A percentile compares a stretch with the other conserved stretches of the same genome.
Conservation (phyloP, 1,140 invertebrate genomes). For the Anoplolepis gracilipes region DNA sequence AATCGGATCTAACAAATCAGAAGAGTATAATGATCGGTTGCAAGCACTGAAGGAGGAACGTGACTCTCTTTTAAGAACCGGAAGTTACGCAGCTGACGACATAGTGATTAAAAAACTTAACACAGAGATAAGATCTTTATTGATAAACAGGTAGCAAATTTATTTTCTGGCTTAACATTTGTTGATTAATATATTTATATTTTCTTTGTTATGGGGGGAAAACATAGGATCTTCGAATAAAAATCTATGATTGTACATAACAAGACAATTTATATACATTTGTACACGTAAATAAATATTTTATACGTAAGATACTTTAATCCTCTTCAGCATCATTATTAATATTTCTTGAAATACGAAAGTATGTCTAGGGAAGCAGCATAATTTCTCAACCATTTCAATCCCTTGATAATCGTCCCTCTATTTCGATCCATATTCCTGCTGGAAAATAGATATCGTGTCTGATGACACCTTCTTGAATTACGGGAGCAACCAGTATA, state of each 20-base stretch:
- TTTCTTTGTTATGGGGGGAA: not conserved
- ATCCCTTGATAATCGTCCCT: constrained; percentile 86
- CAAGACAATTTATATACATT: constrained; percentile 27
- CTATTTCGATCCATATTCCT: constrained; percentile 90
- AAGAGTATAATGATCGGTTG: constrained; percentile 76
- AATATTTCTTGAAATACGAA: constrained; percentile 87
- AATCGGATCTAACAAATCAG: constrained; percentile 56
- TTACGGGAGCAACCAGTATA: constrained; percentile 94
- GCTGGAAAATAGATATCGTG: constrained; percentile 92
- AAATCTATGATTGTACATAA: constrained; percentile 18
- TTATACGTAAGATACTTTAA: constrained; percentile 32
- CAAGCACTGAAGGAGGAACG: constrained; percentile 78
- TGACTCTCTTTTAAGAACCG: constrained; percentile 79
- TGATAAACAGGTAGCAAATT: constrained; percentile 66
- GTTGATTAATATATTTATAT: not conserved
- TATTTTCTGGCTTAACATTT: not conserved
- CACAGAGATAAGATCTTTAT: constrained; percentile 78
- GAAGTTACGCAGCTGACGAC: constrained; percentile 84
- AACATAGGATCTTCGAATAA: constrained; percentile 20
- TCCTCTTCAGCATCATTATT: not conserved
- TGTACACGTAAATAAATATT: constrained; percentile 69
- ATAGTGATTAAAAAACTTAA: constrained; percentile 80
- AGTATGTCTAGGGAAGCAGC: constrained; percentile 88
- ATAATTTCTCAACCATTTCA: constrained; percentile 89
- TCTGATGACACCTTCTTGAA: constrained; percentile 88